Conservation (phyloP, 2,113 vertebrate genomes). For the Eubucco bourcierii region DNA sequence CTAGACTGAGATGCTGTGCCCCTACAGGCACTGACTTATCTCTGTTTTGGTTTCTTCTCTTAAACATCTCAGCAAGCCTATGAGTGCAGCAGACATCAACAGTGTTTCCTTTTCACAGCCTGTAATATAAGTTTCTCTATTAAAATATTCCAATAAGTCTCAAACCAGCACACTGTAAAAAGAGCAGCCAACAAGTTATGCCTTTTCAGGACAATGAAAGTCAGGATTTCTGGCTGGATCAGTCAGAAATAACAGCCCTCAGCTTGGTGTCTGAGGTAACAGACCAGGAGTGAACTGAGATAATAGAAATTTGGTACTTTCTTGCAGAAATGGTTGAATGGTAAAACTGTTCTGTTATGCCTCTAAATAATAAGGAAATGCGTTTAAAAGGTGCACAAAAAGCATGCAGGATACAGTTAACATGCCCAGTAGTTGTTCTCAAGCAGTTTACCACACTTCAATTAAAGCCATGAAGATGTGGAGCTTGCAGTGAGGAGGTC, state of each 20-base stretch:
- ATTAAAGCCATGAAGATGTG: fast-evolving
- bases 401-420: background rate
- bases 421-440: background rate
- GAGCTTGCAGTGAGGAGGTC: background rate
- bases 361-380: background rate
- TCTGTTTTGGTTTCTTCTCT: no score
- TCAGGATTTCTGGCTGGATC: background rate
- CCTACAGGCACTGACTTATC: no score
- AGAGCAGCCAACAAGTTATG: background rate
- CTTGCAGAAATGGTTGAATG: background rate
- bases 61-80: no score
- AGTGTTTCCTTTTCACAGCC: no score
- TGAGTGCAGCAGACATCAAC: no score
- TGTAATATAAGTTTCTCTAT: no score
- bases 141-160: no score
- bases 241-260: background rate
- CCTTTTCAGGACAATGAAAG: background rate
- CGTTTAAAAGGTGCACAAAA: background rate
- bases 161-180: no score
- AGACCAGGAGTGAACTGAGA: background rate
- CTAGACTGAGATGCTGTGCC: no score
- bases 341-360: background rate
- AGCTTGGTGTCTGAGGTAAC: background rate
- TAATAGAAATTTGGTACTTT: background rate
- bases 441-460: background rate